phyloP scores from a whole-genome alignment of 30 jellyfish, hydroid and myxozoan species.

The Cassiopea xamachana region DNA sequence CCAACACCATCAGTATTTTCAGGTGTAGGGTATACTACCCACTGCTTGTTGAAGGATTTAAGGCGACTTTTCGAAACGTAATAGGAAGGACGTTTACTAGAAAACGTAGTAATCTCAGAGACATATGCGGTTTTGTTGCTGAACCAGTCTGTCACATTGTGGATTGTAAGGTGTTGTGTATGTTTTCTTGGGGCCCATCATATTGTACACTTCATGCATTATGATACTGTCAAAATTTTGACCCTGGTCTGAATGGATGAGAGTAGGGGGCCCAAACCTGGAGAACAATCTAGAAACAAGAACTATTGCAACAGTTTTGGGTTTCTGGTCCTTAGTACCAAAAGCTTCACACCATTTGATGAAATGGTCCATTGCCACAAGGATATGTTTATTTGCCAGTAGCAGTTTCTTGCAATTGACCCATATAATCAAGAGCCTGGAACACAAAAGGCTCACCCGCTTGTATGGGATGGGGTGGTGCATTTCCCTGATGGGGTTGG shows the following conservation, averaged over 20 bases:
- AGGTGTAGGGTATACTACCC: too few species aligned
- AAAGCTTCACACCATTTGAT: constrained; percentile 65
- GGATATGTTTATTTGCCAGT: constrained; percentile 23
- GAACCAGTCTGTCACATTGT: too few species aligned
- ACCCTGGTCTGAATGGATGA: constrained; percentile 59
- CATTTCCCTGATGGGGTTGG: constrained; percentile 17
- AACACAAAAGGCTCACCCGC: constrained; percentile 51
- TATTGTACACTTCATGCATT: constrained; percentile 54
- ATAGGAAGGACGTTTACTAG: too few species aligned
- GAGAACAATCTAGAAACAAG: constrained; percentile 45
- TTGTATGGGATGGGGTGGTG: constrained; percentile 28
- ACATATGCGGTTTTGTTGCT: too few species aligned
- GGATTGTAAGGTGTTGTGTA: constrained; percentile 42
- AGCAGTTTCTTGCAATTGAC: too few species aligned
- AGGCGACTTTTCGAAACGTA: too few species aligned
- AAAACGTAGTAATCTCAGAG: too few species aligned
- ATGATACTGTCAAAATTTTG: not conserved
- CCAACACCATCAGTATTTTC: too few species aligned
- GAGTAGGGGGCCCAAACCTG: constrained; percentile 68
- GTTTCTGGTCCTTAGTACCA: constrained; percentile 45
- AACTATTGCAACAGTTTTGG: constrained; percentile 49
- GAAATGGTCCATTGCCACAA: constrained; percentile 14
- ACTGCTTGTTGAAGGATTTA: too few species aligned
- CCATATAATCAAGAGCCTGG: too few species aligned
- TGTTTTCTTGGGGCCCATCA: constrained; percentile 48